These are phyloP conservation scores for Sebastes reedi DNA, from an alignment of 2,797 vertebrate genomes.

Conservation along the genomic window DNA sequence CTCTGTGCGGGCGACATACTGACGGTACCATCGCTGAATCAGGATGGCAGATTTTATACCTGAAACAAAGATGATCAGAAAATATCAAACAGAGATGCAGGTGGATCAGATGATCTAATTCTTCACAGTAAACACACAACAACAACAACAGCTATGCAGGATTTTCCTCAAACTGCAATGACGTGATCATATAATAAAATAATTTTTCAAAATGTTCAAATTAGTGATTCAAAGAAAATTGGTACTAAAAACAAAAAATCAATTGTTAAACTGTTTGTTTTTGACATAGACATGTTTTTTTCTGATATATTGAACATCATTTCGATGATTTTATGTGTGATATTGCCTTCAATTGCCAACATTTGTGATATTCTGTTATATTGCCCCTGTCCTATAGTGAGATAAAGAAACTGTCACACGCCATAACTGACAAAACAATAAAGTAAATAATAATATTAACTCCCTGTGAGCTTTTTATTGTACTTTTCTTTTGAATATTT, in stretches of 20 bases:
- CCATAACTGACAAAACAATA: no score
- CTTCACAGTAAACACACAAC: neutral
- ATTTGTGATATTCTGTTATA: neutral
- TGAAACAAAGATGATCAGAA: conserved; percentile 48
- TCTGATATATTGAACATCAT: neutral
- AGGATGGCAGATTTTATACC: conserved; percentile 89
- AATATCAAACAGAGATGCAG: neutral
- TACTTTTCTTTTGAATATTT: no score
- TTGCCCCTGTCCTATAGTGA: no score
- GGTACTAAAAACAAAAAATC: neutral
- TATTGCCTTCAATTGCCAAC: neutral
- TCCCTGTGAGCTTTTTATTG: no score
- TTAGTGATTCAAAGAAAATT: neutral
- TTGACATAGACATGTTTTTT: neutral
- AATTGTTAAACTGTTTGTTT: neutral
- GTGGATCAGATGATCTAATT: neutral
- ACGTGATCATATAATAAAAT: neutral
- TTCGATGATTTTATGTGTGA: neutral
- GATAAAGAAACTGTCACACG: no score
- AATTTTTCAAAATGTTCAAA: neutral
- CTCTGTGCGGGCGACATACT: conserved; percentile 89
- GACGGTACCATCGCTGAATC: conserved; percentile 94
- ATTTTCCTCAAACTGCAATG: neutral
- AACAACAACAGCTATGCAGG: neutral
- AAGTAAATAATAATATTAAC: no score